Percentiles rank a stretch among this genome's conserved stretches.
These are phyloP conservation scores for Myiozetetes cayanensis DNA, from an alignment of 2,113 vertebrate species.

Conservation along the genomic window DNA sequence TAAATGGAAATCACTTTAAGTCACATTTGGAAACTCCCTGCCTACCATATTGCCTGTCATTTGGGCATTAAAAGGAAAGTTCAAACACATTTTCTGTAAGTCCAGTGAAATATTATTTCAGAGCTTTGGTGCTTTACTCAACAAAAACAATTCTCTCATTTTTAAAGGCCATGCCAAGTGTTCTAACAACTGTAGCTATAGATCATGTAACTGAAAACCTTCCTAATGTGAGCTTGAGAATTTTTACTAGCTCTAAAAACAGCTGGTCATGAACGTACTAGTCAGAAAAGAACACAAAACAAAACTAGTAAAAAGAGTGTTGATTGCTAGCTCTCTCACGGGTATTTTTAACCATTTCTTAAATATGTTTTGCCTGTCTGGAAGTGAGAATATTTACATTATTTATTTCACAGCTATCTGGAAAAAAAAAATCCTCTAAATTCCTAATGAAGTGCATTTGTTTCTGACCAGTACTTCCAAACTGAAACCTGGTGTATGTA, in stretches of 20 bases:
- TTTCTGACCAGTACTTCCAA: neutral
- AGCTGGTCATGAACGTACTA: conserved; percentile 51
- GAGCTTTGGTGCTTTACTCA: conserved; percentile 37
- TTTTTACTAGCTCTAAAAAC: conserved; percentile 66
- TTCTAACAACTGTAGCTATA: conserved; percentile 60
- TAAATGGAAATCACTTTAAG: neutral
- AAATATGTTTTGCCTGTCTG: conserved; percentile 4
- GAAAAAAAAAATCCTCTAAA: neutral
- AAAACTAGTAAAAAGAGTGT: conserved; percentile 55
- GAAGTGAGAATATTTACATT: conserved; percentile 41
- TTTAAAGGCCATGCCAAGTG: conserved; percentile 49
- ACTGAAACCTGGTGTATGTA: conserved; percentile 18
- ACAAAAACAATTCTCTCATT: conserved; percentile 61
- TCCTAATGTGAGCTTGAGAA: conserved; percentile 61
- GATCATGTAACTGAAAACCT: conserved; percentile 63
- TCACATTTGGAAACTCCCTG: neutral
- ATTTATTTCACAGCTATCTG: conserved; percentile 33
- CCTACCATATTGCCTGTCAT: conserved; percentile 15
- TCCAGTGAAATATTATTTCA: conserved; percentile 55
- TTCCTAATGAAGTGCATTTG: conserved; percentile 7
- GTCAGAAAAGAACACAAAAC: conserved; percentile 64
- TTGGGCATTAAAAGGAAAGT: conserved; percentile 29
- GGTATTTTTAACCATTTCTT: conserved; percentile 59
- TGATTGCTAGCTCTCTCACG: conserved; percentile 57
- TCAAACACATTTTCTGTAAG: conserved; percentile 39